These are phyloP conservation scores for Polyommatus icarus DNA, from an alignment of 2,888 invertebrate species.

Conservation along the genomic window DNA sequence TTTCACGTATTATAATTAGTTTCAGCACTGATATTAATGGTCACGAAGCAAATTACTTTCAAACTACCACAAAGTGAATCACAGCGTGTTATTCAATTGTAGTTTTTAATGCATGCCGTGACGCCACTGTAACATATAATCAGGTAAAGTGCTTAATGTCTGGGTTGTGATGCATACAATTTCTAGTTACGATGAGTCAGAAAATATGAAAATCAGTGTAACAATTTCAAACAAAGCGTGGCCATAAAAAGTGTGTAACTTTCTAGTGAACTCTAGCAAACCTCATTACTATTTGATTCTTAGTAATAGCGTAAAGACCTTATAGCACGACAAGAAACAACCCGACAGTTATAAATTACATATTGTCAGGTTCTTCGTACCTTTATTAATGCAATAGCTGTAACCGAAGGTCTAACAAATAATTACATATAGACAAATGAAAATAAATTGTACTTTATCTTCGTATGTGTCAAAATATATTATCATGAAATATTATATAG, in stretches of 20 bases:
- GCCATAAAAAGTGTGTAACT: background rate
- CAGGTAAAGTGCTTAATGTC: constrained; percentile 1
- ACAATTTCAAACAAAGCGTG: background rate
- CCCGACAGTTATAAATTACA: background rate
- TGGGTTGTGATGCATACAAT: background rate
- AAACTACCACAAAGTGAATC: background rate
- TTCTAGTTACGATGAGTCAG: constrained; percentile 16
- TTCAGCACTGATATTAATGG: background rate
- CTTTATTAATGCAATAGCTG: background rate
- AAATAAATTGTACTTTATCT: no score
- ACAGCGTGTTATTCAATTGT: background rate
- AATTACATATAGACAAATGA: no score
- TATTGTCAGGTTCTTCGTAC: background rate
- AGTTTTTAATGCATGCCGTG: background rate
- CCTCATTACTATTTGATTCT: constrained; percentile 3
- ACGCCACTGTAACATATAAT: background rate
- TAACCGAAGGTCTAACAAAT: background rate
- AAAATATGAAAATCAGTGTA: background rate
- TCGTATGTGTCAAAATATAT: no score
- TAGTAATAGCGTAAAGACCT: background rate
- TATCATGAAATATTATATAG: no score
- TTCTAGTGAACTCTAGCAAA: background rate
- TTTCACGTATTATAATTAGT: background rate
- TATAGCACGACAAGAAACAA: background rate
- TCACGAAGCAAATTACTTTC: background rate